phyloP scores from a whole-genome alignment of 2,888 invertebrate genomes.

The Lepidonotus clava region DNA sequence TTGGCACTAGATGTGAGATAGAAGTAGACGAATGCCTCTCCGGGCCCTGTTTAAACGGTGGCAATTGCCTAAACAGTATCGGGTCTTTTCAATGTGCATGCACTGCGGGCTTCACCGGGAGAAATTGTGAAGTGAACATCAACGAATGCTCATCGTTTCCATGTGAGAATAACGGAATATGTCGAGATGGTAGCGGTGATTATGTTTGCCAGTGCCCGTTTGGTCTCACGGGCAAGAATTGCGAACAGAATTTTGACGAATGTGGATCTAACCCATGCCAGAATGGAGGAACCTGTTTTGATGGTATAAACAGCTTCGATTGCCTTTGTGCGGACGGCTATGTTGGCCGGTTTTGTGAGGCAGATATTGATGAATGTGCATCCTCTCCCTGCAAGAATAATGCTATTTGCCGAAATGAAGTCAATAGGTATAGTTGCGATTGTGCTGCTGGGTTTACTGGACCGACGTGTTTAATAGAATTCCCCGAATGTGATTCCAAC shows the following conservation, averaged over 20 bases:
- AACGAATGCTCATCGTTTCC: slow-evolving; percentile 62
- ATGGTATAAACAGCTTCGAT: slow-evolving; percentile 57
- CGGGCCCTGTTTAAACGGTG: slow-evolving; percentile 54
- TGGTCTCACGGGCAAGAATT: slow-evolving; percentile 74
- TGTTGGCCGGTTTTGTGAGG: slow-evolving; percentile 78
- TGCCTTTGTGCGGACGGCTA: slow-evolving; percentile 60
- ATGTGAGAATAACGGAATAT: slow-evolving; percentile 82
- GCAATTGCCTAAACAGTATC: slow-evolving; percentile 44
- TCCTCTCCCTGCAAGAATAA: slow-evolving; percentile 62
- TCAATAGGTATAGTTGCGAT: slow-evolving; percentile 49
- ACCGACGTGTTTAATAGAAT: slow-evolving; percentile 22
- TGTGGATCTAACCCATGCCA: slow-evolving; percentile 89
- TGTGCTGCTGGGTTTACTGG: slow-evolving; percentile 62
- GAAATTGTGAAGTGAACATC: slow-evolving; percentile 79
- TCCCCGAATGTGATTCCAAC: slow-evolving; percentile 57
- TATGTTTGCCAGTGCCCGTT: slow-evolving; percentile 81
- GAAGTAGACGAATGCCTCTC: slow-evolving; percentile 56
- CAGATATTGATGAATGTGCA: slow-evolving; percentile 64
- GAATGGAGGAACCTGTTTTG: slow-evolving; percentile 84
- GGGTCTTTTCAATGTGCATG: slow-evolving; percentile 16
- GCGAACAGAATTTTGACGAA: slow-evolving; percentile 92
- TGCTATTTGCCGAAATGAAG: slow-evolving; percentile 60
- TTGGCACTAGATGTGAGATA: slow-evolving; percentile 82
- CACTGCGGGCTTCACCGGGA: slow-evolving; percentile 47
- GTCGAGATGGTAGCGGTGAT: slow-evolving; percentile 84